Evolutionary conservation across 2,888 invertebrate genomes (phyloP), one percentile per base, ranked within the genome.

Genomic region (Eristalinus sepulchralis): DNA sequence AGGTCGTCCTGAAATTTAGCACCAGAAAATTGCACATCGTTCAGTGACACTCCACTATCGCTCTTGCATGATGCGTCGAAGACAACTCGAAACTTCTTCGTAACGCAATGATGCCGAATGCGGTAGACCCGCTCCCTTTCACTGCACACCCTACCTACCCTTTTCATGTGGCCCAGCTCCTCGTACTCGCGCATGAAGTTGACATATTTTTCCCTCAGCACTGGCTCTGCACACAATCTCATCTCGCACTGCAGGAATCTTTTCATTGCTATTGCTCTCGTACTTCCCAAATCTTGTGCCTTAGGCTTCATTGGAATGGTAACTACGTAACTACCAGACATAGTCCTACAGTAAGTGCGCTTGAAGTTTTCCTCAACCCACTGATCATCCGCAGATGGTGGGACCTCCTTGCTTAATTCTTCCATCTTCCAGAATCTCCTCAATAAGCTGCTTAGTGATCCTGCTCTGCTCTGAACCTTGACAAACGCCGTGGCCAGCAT

Each of bases 181-280:
- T 47, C 10, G n/a, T 68, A 77, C 60, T 75, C 64, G 20, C 57
- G 55, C 64, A 75, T 75, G 34, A 75, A 64, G 10, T 36, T 67
- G 0, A 64, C 11, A 31, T 76, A 67, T 36, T 75, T 34, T 17
- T 75, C 66, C 27, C 34, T 76, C 10, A 76, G 31, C 27, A 60
- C 76, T 8, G 11, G 31, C 20, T 47, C 39, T 4, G 20, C 22
- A 11, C 36, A n/a, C 9, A 71, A 17, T 22, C 13, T 71, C 39
- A 57, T 20, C 34, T 66, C 39, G 11, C 62, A 34, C 6, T 76
- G 67, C 34, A 76, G 36, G 20, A 76, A 62, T n/a, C 63, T 36
- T 47, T 67, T 22, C 71, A 70, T 22, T 31, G 62, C 68, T 20
- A 6, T 2, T 11, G 62, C 62, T 39, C 70, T 36, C 0, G 66